These are phyloP conservation scores for Elephas maximus DNA, from an alignment of 2,113 vertebrate genomes.

Conservation along the genomic window DNA sequence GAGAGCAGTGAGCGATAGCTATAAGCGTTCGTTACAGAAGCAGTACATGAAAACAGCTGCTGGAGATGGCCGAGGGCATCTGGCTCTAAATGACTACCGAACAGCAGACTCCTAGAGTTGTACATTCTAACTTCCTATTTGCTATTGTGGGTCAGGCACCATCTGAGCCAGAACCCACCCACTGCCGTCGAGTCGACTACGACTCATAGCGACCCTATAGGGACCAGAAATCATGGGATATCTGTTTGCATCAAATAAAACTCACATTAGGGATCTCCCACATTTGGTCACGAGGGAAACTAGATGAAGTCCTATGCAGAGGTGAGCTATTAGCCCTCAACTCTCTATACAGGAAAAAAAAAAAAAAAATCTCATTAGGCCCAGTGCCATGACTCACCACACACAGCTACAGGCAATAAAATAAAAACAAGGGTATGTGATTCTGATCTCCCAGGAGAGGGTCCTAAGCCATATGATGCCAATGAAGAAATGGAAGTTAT, in stretches of 20 bases:
- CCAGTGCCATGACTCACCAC: background rate
- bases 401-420: background rate
- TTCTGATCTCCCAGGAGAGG: background rate
- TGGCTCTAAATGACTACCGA: background rate
- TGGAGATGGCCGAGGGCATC: background rate
- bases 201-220: too few relatives aligned
- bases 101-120: background rate
- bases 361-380: background rate
- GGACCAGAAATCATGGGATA: background rate
- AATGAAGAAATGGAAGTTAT: background rate
- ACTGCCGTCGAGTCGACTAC: too few relatives aligned
- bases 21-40: background rate
- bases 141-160: background rate
- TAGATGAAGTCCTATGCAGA: background rate
- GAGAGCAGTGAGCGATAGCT: background rate
- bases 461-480: background rate
- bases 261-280: background rate
- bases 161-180: background rate
- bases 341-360: background rate
- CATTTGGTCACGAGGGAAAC: background rate
- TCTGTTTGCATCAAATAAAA: background rate
- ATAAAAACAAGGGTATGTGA: background rate
- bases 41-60: background rate
- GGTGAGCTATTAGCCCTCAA: background rate
- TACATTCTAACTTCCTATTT: background rate